Conservation (phyloP, 1,140 invertebrate genomes). For the Laupala kohalensis region DNA sequence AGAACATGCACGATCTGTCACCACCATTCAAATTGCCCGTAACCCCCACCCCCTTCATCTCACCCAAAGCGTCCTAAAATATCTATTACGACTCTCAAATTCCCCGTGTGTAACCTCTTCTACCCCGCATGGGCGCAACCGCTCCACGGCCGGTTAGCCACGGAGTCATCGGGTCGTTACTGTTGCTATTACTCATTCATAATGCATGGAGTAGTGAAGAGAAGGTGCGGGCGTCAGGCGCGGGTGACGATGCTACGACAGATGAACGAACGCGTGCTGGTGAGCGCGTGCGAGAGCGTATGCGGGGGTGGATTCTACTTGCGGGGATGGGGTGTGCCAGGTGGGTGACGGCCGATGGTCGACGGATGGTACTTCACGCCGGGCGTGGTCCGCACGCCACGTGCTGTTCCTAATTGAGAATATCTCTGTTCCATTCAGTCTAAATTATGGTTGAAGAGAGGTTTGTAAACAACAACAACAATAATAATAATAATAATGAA, state of each 20-base stretch:
- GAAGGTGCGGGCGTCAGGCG: neutral
- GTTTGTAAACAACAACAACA: no score
- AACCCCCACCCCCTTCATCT: no score
- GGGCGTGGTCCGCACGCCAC: neutral
- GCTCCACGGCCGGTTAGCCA: neutral
- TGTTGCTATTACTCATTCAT: neutral
- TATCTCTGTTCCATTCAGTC: no score
- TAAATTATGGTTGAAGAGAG: no score
- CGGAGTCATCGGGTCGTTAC: neutral
- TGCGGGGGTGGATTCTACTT: no score
- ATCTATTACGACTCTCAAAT: neutral
- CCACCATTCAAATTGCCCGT: neutral
- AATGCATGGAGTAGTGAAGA: neutral
- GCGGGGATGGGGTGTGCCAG: neutral
- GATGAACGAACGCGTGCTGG: neutral
- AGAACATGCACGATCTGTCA: no score
- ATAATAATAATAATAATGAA: no score
- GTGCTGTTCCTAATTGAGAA: no score
- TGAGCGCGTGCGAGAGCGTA: no score
- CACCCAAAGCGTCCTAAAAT: neutral
- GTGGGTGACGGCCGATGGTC: neutral
- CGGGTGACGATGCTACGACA: neutral
- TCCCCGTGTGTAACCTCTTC: neutral
- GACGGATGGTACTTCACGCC: neutral
- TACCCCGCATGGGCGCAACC: neutral